phyloP scores from a whole-genome alignment of 2,797 vertebrate genomes.

The Characodon lateralis region DNA sequence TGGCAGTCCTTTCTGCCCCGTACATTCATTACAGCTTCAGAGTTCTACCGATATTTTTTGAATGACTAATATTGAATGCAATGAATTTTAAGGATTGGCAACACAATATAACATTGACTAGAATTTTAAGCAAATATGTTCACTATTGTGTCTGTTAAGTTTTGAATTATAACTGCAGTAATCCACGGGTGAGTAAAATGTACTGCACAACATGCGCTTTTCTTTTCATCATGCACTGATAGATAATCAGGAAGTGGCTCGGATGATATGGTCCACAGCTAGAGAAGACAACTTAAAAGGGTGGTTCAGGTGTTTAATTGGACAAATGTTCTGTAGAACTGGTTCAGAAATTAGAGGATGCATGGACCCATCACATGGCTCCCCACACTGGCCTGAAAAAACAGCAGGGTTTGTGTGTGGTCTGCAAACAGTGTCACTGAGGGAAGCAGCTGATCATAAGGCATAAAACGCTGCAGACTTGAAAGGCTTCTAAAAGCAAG shows the following conservation, averaged over 20 bases:
- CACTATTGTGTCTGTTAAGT: not conserved
- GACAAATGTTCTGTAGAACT: conserved; percentile 69
- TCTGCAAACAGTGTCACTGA: conserved; percentile 24
- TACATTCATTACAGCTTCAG: not conserved
- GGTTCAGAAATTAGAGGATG: conserved; percentile 60
- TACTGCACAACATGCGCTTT: conserved; percentile 41
- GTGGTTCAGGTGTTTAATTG: conserved; percentile 79
- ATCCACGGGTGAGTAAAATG: conserved; percentile 18
- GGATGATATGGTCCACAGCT: conserved; percentile 47
- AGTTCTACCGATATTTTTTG: not conserved
- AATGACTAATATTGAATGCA: not conserved
- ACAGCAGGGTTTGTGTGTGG: conserved; percentile 17
- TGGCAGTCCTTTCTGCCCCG: not conserved
- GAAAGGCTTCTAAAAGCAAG: conserved; percentile 60
- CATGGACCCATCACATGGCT: conserved; percentile 46
- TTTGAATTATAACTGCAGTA: conserved; percentile 16
- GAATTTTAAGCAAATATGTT: not conserved
- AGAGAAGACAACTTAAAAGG: conserved; percentile 59
- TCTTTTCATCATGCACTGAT: conserved; percentile 59
- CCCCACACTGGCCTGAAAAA: conserved; percentile 36
- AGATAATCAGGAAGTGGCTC: conserved; percentile 72
- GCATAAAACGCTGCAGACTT: conserved; percentile 59
- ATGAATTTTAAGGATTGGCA: not conserved
- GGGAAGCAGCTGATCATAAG: conserved; percentile 69
- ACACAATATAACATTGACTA: not conserved